Conservation (phyloP, 2,888 invertebrate genomes). For the Proisotoma minuta region DNA sequence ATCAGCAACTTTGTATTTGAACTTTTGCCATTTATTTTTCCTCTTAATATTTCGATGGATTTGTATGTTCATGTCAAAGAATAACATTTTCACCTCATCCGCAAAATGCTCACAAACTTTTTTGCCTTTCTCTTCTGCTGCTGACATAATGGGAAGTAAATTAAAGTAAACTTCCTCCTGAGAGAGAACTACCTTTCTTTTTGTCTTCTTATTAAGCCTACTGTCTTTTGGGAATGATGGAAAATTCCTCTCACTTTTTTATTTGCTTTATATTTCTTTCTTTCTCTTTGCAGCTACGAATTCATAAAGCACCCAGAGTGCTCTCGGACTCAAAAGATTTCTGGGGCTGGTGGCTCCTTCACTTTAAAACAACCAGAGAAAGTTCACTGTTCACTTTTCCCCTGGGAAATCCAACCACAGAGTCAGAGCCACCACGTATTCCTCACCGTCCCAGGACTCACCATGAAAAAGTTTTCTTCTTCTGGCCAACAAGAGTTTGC, state of each 20-base stretch:
- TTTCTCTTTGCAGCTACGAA: constrained; percentile 31
- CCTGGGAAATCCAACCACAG: constrained; percentile 39
- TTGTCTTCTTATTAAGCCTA: too few relatives aligned
- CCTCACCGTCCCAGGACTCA: constrained; percentile 37
- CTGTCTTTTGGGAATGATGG: too few relatives aligned
- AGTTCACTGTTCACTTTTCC: constrained; percentile 34
- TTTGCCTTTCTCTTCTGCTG: too few relatives aligned
- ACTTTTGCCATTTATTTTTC: too few relatives aligned
- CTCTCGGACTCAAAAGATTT: constrained; percentile 27
- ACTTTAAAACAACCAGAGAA: constrained; percentile 34
- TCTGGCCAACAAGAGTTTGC: constrained; percentile 1
- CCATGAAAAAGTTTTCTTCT: constrained; percentile 32
- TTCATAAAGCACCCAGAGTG: constrained; percentile 39
- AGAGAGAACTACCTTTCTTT: too few relatives aligned
- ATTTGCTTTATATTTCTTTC: neutral
- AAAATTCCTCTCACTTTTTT: neutral
- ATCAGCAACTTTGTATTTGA: too few relatives aligned
- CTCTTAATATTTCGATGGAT: too few relatives aligned
- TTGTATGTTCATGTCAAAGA: too few relatives aligned
- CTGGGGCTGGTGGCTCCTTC: constrained; percentile 31
- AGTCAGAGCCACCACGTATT: constrained; percentile 35
- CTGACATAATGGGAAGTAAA: too few relatives aligned
- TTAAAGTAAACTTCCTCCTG: too few relatives aligned
- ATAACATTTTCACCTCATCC: too few relatives aligned
- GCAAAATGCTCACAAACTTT: too few relatives aligned